Percentiles rank a stretch among this genome's conserved stretches.
Evolutionary conservation across 2,797 vertebrate genomes (phyloP).

Genomic region (Sitta carolinensis): DNA sequence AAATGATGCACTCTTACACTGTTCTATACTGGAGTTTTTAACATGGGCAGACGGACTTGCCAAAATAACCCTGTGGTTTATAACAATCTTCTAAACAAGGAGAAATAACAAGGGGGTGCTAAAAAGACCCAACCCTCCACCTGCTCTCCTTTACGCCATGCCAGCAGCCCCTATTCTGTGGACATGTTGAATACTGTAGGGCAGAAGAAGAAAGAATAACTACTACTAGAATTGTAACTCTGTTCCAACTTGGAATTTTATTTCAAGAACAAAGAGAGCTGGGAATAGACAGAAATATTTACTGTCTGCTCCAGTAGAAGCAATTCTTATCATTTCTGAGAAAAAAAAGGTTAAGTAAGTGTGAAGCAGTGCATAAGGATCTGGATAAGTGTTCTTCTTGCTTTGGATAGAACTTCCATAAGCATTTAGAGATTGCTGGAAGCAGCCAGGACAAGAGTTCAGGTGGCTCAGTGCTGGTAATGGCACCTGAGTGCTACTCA

Average conservation of each 20-base stretch:
- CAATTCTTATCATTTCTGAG: background rate
- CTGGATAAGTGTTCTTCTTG: background rate
- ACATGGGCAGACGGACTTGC: background rate
- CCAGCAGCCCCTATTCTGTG: background rate
- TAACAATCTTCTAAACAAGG: background rate
- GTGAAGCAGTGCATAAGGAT: background rate
- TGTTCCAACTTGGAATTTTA: background rate
- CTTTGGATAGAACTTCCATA: background rate
- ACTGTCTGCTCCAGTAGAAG: background rate
- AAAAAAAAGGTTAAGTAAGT: background rate
- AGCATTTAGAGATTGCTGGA: background rate
- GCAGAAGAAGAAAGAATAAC: background rate
- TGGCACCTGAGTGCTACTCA: background rate
- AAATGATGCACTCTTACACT: background rate
- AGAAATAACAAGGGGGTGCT: background rate
- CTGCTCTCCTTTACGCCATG: background rate
- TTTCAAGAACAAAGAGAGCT: background rate
- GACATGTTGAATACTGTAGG: background rate
- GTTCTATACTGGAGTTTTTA: background rate
- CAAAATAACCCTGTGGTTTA: background rate
- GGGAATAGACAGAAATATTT: background rate
- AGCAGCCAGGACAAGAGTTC: background rate
- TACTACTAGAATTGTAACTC: background rate
- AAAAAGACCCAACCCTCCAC: background rate
- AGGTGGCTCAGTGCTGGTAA: background rate